Conservation (phyloP, 2,888 invertebrate species). For the Latrodectus hesperus region DNA sequence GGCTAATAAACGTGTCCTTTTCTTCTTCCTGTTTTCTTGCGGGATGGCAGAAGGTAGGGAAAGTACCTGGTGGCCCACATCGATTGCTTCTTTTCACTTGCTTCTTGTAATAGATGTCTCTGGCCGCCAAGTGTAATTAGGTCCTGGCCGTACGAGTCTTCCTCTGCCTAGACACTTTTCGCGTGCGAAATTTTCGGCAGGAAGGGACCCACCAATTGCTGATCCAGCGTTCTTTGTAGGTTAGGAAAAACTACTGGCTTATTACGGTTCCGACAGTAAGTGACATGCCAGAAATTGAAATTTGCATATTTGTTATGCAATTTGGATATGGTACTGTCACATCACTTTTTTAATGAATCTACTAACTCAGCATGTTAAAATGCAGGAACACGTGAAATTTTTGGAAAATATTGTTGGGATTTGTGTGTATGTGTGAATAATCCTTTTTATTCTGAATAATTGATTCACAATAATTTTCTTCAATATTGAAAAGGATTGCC, state of each 20-base stretch:
- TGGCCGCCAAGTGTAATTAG: constrained; percentile 59
- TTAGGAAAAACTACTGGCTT: background rate
- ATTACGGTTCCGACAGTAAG: no score
- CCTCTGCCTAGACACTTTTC: constrained; percentile 34
- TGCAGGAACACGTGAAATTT: no score
- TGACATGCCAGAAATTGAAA: no score
- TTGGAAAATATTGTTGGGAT: no score
- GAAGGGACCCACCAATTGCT: background rate
- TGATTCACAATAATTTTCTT: no score
- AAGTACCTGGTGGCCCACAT: constrained; percentile 63
- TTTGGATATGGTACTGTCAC: no score
- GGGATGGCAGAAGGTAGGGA: constrained; percentile 22
- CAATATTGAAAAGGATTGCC: no score
- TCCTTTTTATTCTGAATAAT: no score
- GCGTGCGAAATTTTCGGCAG: background rate
- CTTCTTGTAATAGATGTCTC: constrained; percentile 64
- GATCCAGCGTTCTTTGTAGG: background rate
- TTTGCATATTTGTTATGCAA: no score
- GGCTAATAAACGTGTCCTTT: constrained; percentile 42
- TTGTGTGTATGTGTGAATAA: no score
- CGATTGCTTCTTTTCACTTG: constrained; percentile 63
- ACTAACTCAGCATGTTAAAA: no score
- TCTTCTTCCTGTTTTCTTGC: background rate
- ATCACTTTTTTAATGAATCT: no score
- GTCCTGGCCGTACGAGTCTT: constrained; percentile 29